Conservation (phyloP, 2,797 vertebrate genomes). For the Enteromius trimaculatus region DNA sequence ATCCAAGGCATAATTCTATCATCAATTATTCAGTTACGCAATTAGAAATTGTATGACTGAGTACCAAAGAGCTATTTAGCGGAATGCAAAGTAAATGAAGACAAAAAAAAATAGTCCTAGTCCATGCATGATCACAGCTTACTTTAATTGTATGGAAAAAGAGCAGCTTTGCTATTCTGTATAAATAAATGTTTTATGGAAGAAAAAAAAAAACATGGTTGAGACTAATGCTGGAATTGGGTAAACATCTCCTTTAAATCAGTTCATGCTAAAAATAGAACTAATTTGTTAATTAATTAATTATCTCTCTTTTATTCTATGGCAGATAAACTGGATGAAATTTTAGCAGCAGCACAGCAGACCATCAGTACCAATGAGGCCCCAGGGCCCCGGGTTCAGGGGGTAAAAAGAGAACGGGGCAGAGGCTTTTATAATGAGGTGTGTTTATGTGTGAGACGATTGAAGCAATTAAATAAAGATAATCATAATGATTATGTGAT, state of each 20-base stretch:
- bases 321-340: slow-evolving; percentile 94
- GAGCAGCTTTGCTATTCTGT: background rate
- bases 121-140: background rate
- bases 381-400: slow-evolving; percentile 80
- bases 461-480: background rate
- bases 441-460: slow-evolving; percentile 29
- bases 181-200: background rate
- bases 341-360: slow-evolving; percentile 93
- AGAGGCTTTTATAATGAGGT: slow-evolving; percentile 81
- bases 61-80: background rate
- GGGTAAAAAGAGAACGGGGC: slow-evolving; percentile 75
- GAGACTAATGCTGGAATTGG: background rate
- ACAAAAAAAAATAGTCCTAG: background rate
- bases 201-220: background rate
- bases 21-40: background rate
- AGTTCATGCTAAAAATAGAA: background rate
- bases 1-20: background rate
- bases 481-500: background rate
- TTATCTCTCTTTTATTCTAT: slow-evolving; percentile 50
- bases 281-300: background rate
- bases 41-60: background rate
- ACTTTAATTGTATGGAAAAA: background rate
- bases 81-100: background rate
- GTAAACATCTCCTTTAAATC: slow-evolving; percentile 3
- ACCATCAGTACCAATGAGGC: slow-evolving; percentile 91